Conservation (phyloP, 2,113 vertebrate species). For the Poecilia latipinna region DNA sequence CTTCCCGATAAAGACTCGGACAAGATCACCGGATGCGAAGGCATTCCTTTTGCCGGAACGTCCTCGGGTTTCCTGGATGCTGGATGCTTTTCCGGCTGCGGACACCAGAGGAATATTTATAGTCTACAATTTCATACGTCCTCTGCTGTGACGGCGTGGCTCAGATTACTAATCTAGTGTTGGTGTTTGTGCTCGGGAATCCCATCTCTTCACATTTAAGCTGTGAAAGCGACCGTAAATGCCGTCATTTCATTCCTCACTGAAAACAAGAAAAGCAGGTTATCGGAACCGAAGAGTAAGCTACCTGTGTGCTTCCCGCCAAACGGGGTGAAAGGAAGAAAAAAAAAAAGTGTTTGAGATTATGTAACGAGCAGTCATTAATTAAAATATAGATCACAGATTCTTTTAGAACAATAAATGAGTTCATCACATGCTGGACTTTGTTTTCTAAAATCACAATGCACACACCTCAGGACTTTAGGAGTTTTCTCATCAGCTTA, state of each 20-base stretch:
- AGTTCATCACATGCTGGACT: conserved; percentile 45
- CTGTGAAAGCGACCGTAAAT: conserved; percentile 56
- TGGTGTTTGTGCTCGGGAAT: conserved; percentile 3
- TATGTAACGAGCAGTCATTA: conserved; percentile 52
- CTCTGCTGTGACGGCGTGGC: conserved; percentile 41
- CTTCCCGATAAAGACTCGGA: conserved; percentile 49
- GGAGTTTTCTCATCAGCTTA: background rate
- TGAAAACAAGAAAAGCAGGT: conserved; percentile 3
- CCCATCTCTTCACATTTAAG: conserved; percentile 52
- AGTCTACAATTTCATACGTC: conserved; percentile 68
- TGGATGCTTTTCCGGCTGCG: conserved; percentile 55
- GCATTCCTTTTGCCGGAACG: conserved; percentile 19
- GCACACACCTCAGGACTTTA: background rate
- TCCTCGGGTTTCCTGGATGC: conserved; percentile 64
- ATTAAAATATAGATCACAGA: conserved; percentile 63
- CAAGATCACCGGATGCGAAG: conserved; percentile 56
- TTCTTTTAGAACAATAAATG: conserved; percentile 64
- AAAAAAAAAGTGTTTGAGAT: conserved; percentile 35
- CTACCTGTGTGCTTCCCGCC: conserved; percentile 13
- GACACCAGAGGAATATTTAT: conserved; percentile 73
- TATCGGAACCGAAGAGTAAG: conserved; percentile 24
- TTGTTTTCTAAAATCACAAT: background rate
- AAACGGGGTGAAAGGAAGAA: background rate
- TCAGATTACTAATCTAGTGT: conserved; percentile 6
- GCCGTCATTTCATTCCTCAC: conserved; percentile 11